These are phyloP conservation scores for Brachionus rotundiformis DNA, from an alignment of 1,140 invertebrate genomes.

Conservation along the genomic window DNA sequence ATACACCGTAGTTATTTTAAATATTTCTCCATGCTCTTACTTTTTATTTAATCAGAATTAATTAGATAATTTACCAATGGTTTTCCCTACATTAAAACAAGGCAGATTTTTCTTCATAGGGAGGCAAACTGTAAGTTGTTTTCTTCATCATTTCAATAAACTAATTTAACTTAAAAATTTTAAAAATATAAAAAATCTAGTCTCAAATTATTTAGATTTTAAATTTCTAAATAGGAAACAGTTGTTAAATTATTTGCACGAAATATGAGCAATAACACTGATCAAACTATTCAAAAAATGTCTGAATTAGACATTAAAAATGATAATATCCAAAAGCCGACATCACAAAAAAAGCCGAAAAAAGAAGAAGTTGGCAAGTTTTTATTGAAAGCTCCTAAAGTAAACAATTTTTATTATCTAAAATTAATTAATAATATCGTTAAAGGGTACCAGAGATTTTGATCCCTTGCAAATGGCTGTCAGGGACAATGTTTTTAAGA, in stretches of 20 bases:
- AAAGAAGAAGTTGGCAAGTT: conserved; percentile 25
- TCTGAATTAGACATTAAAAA: background rate
- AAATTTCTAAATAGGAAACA: conserved; percentile 10
- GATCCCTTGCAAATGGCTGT: conserved; percentile 89
- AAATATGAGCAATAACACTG: background rate
- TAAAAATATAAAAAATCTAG: background rate
- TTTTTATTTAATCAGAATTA: no score
- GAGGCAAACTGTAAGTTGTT: background rate
- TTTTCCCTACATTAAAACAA: background rate
- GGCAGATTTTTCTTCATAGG: background rate
- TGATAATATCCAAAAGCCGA: background rate
- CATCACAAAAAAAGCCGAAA: conserved; percentile 14
- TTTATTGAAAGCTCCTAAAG: conserved; percentile 42
- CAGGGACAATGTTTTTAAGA: conserved; percentile 81
- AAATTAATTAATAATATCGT: background rate
- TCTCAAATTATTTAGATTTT: background rate
- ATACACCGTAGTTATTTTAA: no score
- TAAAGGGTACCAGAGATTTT: conserved; percentile 89
- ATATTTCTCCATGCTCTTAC: no score
- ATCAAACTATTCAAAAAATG: background rate
- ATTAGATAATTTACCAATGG: background rate
- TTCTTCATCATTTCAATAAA: background rate
- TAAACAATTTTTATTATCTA: background rate
- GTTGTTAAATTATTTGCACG: background rate
- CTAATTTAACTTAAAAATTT: background rate